phyloP scores from a whole-genome alignment of 2,113 vertebrate genomes.

The Megaceryle maxima region DNA sequence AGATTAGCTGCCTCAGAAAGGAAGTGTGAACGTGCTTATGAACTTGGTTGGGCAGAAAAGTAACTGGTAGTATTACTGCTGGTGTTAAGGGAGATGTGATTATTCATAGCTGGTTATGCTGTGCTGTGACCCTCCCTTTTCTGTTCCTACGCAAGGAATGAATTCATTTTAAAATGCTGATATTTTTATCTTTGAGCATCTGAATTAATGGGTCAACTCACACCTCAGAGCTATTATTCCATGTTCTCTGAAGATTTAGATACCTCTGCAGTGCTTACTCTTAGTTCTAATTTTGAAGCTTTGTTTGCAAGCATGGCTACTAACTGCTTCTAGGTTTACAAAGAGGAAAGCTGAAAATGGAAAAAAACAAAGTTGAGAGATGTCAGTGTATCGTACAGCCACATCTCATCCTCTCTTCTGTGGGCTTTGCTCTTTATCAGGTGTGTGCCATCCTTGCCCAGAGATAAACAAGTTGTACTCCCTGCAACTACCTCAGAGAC shows the following conservation, averaged over 20 bases:
- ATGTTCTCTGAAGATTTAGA: background rate
- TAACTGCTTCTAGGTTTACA: background rate
- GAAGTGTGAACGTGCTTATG: background rate
- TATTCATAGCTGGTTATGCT: background rate
- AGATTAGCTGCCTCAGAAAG: background rate
- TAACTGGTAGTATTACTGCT: slow-evolving; percentile 12
- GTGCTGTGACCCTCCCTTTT: background rate
- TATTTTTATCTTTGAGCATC: slow-evolving; percentile 34
- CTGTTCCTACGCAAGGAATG: background rate
- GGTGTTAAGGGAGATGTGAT: background rate
- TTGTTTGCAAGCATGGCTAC: slow-evolving; percentile 15
- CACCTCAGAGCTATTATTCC: slow-evolving; percentile 57
- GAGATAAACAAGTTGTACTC: background rate
- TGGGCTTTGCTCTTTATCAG: background rate
- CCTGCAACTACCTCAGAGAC: background rate
- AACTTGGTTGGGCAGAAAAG: background rate
- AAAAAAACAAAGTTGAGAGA: background rate
- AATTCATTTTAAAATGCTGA: slow-evolving; percentile 16
- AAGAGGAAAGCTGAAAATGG: background rate
- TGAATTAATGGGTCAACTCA: slow-evolving; percentile 51
- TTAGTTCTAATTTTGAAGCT: slow-evolving; percentile 2
- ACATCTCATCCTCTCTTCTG: background rate
- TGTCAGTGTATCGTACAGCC: background rate
- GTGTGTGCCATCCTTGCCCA: background rate
- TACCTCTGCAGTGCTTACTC: background rate